Conservation (phyloP, 2,797 vertebrate species). For the Enteromius treurensis region DNA sequence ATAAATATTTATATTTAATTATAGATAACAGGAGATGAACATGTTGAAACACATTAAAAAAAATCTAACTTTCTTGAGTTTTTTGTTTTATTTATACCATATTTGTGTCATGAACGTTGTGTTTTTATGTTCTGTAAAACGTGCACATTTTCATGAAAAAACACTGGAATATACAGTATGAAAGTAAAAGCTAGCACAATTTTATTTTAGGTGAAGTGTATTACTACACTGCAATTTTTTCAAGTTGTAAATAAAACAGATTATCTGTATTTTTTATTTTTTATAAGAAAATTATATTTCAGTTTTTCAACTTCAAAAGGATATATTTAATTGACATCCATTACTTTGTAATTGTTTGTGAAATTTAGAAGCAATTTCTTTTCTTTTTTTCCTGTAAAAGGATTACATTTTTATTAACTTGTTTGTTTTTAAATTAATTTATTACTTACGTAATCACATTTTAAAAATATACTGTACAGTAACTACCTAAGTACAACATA, state of each 20-base stretch:
- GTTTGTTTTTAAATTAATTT: neutral
- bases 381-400: neutral
- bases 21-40: neutral
- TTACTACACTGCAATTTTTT: neutral
- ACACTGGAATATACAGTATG: neutral
- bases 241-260: neutral
- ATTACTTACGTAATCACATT: neutral
- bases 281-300: neutral
- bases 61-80: neutral
- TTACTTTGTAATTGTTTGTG: neutral
- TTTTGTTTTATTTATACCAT: neutral
- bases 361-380: neutral
- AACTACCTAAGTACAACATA: neutral
- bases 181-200: neutral
- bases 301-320: neutral
- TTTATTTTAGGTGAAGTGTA: neutral
- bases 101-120: neutral
- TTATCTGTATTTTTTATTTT: neutral
- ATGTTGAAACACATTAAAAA: neutral
- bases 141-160: neutral
- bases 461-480: no score
- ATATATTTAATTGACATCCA: neutral
- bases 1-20: no score
- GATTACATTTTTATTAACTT: neutral
- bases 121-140: neutral